Base-by-base conservation (phyloP, 2,888 invertebrate genomes). In the Tanytarsus gracilentus region DNA sequence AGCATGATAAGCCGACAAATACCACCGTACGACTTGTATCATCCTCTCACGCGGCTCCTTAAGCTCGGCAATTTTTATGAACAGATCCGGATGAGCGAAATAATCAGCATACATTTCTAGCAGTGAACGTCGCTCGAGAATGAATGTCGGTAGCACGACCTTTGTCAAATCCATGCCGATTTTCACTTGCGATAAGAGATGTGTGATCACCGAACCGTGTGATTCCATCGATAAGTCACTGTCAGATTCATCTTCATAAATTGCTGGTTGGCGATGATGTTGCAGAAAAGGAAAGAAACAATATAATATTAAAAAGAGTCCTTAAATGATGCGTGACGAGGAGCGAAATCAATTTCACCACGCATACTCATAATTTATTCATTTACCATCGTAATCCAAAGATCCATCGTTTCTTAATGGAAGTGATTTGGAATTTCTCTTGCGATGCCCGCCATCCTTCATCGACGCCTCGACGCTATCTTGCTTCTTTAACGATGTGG, bases 41-140 rank as follows among this genome's bases (percentile, higher is more conserved):
- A 98, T 95, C 62, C 97, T 80, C 62, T 96, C 95, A 64, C 80
- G 79, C 0, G 96, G 88, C 36, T 86, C 86, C 49, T 84, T 81
- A 67, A 73, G 71, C 75, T 93, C 93, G 81, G 88, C 64, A 88
- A 80, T 56, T 14, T 36, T 33, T n/a, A 56, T 40, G 76, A 99
- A 98, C 68, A 96, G 82, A 75, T 98, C 97, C 0, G 99, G 97
- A 79, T 99, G 99, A 9, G 99, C 96, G 76, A 99, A 97, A 72
- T 98, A 99, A 77, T 99, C 99, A 52, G 99, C 98, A 74, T 97
- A 99, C 99, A 99, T 99, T 78, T 99, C 99, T 50, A 99, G 79
- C 36, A 99, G 80, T 1, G 98, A 99, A 63, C 99, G 83, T 72
- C 95, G 82, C 73, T 99, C 99, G 67, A 99, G 76, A 67, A 99